Evolutionary conservation across 1,140 invertebrate genomes (phyloP).

Genomic region (Drosophila orena): DNA sequence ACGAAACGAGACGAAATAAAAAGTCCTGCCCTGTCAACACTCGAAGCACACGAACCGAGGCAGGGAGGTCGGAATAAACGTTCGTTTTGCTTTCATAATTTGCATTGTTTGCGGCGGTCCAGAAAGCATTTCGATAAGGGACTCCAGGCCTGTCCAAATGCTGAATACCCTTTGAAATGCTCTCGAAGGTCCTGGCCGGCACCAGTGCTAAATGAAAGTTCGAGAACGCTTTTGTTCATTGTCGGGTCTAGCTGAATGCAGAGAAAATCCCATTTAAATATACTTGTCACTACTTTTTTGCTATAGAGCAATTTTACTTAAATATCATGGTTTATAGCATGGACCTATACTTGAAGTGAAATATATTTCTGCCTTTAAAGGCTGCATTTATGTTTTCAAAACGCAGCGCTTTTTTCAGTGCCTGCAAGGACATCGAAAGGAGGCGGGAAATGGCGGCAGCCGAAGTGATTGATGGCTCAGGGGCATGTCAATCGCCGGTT

Average conservation of each 20-base stretch:
- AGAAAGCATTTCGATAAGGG: constrained; percentile 59
- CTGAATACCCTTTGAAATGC: constrained; percentile 36
- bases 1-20: constrained; percentile 24
- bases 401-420: too few species aligned
- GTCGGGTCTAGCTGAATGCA: constrained; percentile 2
- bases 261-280: neutral
- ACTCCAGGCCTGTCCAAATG: constrained; percentile 27
- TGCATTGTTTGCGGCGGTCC: constrained; percentile 72
- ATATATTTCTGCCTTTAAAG: neutral
- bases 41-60: constrained; percentile 34
- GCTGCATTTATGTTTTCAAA: neutral
- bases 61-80: constrained; percentile 41
- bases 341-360: too few species aligned
- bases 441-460: neutral
- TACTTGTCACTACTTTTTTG: too few species aligned
- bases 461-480: constrained; percentile 78
- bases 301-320: too few species aligned
- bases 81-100: constrained; percentile 74
- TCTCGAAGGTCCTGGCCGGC: constrained; percentile 13
- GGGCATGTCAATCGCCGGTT: constrained; percentile 75
- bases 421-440: constrained; percentile 45
- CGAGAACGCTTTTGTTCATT: constrained; percentile 24
- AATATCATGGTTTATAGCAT: too few species aligned
- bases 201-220: constrained; percentile 31
- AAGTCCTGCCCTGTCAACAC: constrained; percentile 55